Evolutionary conservation across 2,113 vertebrate species (phyloP), one percentile per base, ranked within the genome.

Genomic region (Conger conger): DNA sequence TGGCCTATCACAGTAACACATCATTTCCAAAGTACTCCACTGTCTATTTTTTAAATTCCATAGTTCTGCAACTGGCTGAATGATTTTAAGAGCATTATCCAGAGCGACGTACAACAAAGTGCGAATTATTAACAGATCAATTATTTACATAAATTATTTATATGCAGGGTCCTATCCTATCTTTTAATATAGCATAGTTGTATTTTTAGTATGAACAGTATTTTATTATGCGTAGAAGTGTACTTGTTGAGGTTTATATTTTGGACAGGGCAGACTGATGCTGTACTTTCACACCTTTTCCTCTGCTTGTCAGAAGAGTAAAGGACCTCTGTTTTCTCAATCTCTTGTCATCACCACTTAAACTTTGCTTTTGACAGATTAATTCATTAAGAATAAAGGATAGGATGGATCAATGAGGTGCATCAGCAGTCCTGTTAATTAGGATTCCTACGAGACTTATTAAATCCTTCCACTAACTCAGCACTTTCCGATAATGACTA

Each of bases 381-480:
- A 30, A n/a, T 36, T 81, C 45, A 30, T 33, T 18, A 33, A 11
- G 50, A 45, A 57, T 4, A 54, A 82, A 4, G 30, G n/a, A 8
- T 17, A 84, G 60, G 27, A 45, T 81, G 57, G 76, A 54, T 33
- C 68, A 73, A 73, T 73, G 57, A 20, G 42, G 68, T 79, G 38
- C 82, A 57, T 1, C 68, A 27, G 50, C 45, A 54, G 23, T 82
- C 37, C 16, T 82, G 60, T 23, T 60, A 54, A 40, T 83, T 18
- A 60, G 50, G 81, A 4, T 30, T n/a, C 54, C 18, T 79, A 35
- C 1, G 82, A 38, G 83, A 3, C 80, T 87, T 33, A 86, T 88
- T 88, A 89, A 73, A 27, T 3, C 16, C 35, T 20, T 20, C 23
- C 8, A 40, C 63, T 84, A 63, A 84, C 53, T 85, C 78, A 79